These are phyloP conservation scores for Dromas ardeola DNA, from an alignment of 2,113 vertebrate genomes.

Conservation along the genomic window DNA sequence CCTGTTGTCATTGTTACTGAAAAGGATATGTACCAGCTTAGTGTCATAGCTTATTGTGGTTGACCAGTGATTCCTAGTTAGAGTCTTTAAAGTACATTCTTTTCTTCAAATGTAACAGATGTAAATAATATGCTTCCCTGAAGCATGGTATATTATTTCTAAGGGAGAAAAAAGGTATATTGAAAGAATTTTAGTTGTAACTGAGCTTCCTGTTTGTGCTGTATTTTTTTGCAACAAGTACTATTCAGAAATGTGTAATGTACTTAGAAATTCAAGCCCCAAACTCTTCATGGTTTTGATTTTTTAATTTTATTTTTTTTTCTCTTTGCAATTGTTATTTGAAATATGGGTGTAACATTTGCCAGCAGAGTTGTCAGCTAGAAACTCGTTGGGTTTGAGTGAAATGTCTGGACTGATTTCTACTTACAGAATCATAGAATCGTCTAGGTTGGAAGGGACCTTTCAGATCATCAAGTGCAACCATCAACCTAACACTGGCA, in stretches of 20 bases:
- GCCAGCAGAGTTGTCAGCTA: neutral
- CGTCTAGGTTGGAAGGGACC: no score
- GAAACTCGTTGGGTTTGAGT: neutral
- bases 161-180: neutral
- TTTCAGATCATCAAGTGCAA: no score
- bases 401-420: neutral
- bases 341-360: neutral
- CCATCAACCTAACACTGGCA: no score
- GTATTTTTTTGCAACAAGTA: neutral
- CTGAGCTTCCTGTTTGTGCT: neutral
- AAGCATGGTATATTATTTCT: neutral
- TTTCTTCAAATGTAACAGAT: slow-evolving; percentile 34
- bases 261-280: neutral
- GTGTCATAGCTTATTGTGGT: neutral
- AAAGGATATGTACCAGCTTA: neutral
- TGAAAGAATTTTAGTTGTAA: neutral
- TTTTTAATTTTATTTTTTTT: neutral
- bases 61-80: slow-evolving; percentile 23
- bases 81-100: slow-evolving; percentile 1
- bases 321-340: neutral
- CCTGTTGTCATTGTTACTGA: slow-evolving; percentile 19
- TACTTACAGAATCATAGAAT: neutral
- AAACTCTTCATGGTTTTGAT: neutral
- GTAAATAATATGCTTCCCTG: neutral
- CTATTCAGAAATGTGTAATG: neutral